These are phyloP conservation scores for Oscheius sp. DNA, from an alignment of 2,888 invertebrate genomes.

Conservation along the genomic window DNA sequence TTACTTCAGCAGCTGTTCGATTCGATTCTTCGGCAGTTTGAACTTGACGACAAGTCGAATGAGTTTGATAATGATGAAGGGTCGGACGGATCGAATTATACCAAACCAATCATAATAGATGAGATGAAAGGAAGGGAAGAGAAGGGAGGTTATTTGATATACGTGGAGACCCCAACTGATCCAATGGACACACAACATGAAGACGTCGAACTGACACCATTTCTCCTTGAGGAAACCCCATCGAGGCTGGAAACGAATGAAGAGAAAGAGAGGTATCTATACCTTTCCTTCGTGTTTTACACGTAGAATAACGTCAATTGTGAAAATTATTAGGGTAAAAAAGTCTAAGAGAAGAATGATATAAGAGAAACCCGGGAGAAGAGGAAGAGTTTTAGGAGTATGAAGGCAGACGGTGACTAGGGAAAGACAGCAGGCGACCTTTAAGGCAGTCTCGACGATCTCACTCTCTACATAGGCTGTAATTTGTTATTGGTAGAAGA, in stretches of 20 bases:
- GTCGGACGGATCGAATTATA: conserved; percentile 90
- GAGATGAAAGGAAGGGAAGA: conserved; percentile 46
- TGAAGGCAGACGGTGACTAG: conserved; percentile 83
- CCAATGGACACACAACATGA: conserved; percentile 96
- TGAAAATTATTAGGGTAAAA: conserved; percentile 88
- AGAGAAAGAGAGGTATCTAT: conserved; percentile 44
- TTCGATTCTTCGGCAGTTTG: conserved; percentile 97
- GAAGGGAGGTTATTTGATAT: conserved; percentile 53
- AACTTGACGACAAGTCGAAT: conserved; percentile 95
- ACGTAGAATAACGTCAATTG: conserved; percentile 97
- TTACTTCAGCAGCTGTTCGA: conserved; percentile 98
- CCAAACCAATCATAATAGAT: conserved; percentile 72
- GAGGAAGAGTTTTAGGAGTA: conserved; percentile 94
- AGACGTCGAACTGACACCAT: conserved; percentile 99
- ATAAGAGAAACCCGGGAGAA: conserved; percentile 85
- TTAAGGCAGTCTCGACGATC: conserved; percentile 47
- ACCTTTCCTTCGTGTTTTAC: conserved; percentile 95
- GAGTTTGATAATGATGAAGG: conserved; percentile 95
- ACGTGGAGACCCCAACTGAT: conserved; percentile 89
- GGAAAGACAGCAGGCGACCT: conserved; percentile 60
- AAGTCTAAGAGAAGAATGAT: conserved; percentile 84
- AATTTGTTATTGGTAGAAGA: conserved; percentile 4
- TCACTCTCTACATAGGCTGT: conserved; percentile 53
- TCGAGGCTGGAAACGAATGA: conserved; percentile 7
- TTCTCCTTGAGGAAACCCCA: conserved; percentile 75